Conservation (phyloP, 2,888 invertebrate genomes). For the Cheilosia grossa region DNA sequence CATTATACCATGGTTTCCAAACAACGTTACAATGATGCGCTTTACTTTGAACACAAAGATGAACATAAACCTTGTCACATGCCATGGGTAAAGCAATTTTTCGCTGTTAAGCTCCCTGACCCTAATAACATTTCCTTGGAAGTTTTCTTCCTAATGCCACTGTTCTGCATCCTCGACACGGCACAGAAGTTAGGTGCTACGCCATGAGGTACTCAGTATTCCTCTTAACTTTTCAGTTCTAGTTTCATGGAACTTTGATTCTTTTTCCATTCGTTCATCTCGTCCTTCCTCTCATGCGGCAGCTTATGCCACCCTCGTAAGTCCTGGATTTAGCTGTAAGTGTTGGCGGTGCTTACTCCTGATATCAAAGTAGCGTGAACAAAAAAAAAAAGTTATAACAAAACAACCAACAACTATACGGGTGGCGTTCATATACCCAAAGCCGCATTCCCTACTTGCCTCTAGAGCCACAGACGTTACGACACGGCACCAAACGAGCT, state of each 20-base stretch:
- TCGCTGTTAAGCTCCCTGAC: constrained; percentile 11
- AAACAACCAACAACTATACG: constrained; percentile 43
- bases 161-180: constrained; percentile 31
- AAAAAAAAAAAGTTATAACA: constrained; percentile 55
- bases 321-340: constrained; percentile 70
- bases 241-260: constrained; percentile 73
- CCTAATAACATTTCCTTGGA: not conserved
- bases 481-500: constrained; percentile 75
- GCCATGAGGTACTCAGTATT: constrained; percentile 68
- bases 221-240: constrained; percentile 68
- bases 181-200: constrained; percentile 64
- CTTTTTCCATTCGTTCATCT: constrained; percentile 56
- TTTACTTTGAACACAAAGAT: no score
- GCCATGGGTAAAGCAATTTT: constrained; percentile 17
- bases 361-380: constrained; percentile 65
- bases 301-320: constrained; percentile 44
- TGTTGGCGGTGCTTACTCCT: constrained; percentile 70
- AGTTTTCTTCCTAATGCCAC: constrained; percentile 58
- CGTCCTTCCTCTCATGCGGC: constrained; percentile 38
- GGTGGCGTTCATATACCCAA: constrained; percentile 43
- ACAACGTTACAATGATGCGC: no score
- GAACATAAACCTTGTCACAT: not conserved
- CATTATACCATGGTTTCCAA: no score
- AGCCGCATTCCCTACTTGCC: constrained; percentile 73
- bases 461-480: constrained; percentile 72